These are phyloP conservation scores for Merluccius polli DNA, from an alignment of 2,797 vertebrate species.

Conservation along the genomic window DNA sequence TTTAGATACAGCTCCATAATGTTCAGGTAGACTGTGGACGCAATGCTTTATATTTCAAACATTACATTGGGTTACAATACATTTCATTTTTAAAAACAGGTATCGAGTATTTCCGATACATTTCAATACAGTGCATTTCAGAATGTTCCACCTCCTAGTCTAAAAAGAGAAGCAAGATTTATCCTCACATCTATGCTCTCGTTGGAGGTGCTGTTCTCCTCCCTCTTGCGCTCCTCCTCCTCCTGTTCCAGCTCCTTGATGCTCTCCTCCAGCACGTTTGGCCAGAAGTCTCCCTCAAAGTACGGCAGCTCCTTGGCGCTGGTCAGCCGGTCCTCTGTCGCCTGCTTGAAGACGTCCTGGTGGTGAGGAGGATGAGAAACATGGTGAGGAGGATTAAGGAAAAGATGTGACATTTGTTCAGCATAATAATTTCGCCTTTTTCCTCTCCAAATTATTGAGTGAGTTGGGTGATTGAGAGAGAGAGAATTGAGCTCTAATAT, in stretches of 20 bases:
- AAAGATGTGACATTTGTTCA: too few relatives aligned
- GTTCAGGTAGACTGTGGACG: not conserved
- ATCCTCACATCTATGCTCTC: constrained; percentile 85
- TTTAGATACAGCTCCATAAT: not conserved
- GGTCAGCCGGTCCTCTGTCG: constrained; percentile 93
- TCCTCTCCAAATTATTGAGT: too few relatives aligned
- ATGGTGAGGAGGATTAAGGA: constrained; percentile 8
- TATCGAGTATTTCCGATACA: not conserved
- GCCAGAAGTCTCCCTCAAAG: constrained; percentile 99
- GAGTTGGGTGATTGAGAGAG: not conserved
- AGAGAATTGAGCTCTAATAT: not conserved
- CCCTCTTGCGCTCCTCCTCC: constrained; percentile 94
- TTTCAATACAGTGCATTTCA: not conserved
- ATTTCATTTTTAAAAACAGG: not conserved
- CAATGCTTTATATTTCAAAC: not conserved
- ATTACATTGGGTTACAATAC: not conserved
- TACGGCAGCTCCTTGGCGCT: constrained; percentile 98
- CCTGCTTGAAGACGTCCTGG: constrained; percentile 98
- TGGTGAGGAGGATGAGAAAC: constrained; percentile 8
- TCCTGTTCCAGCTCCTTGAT: constrained; percentile 98
- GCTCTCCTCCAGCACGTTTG: constrained; percentile 96
- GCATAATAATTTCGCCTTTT: too few relatives aligned
- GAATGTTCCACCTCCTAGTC: not conserved
- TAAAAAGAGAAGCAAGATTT: not conserved
- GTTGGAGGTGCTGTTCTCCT: constrained; percentile 93